Base-by-base conservation (phyloP, 2,888 invertebrate genomes). In the Chrysolina oricalcia region DNA sequence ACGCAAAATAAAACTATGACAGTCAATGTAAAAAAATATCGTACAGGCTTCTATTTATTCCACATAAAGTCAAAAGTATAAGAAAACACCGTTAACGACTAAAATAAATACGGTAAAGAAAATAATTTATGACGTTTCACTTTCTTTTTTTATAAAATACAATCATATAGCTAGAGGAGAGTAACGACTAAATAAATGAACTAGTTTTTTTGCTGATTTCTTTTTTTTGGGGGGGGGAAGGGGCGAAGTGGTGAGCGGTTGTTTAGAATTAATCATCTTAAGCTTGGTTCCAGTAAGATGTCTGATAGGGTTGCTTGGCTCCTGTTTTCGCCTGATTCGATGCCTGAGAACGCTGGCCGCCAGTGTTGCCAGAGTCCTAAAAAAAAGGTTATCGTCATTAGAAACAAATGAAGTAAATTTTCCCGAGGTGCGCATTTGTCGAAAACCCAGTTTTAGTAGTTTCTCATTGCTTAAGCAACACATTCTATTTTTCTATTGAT, bases 251-350 rank as follows among this genome's bases (percentile, higher is more conserved):
- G 81, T 82, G 84, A 82, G 83, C 82, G 80, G 78, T 73, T 79
- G 77, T 67, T 79, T 70, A 71, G 76, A 73, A 77, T 79, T 56
- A 43, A 72, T 53, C 68, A 19, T 68, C 75, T 84, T 92, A 92
- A 89, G 92, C 91, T 86, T 91, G 91, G 85, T 92, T 90, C 92
- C 92, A 92, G 87, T 92, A 92, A 76, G 92, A 92, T 87, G 91
- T 90, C 85, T 91, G 91, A 89, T 93, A 93, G 79, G 89, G 88
- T 78, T 92, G 92, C 89, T 93, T 93, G 86, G 91, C 90, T 72
- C 89, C 89, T 43, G 89, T 85, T 83, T 92, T 91, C 70, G 91
- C 90, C 82, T 92, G 91, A 87, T 91, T 91, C 64, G 89, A 87
- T 70, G 87, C 85, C 85, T 91, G 91, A 74, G 90, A 89, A 73